Base-by-base conservation (phyloP, 2,888 invertebrate genomes). In the Acholoe squamosa region DNA sequence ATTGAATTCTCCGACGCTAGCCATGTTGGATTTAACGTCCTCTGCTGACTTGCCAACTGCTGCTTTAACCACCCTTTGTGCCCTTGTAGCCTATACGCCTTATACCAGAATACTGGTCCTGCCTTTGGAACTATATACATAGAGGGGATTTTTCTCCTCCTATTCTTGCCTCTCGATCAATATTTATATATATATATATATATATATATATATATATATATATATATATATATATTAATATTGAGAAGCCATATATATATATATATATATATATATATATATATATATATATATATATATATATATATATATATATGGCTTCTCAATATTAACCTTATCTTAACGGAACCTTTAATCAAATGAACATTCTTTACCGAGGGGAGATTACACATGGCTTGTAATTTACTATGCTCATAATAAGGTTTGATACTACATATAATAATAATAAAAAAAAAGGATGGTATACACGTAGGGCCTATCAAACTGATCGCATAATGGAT, bases 341-440 rank as follows among this genome's bases (percentile, higher is more conserved):
- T 61, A 61, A 61, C 61, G 61, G 43, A 61, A 19, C 61, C 61
- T 61, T n/a, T 61, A 61, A 7, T 61, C 61, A 61, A 19, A n/a
- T n/a, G 14, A 61, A 43, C 43, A 10, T 43, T 43, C 43, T n/a
- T 61, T 61, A 61, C 61, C 61, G n/a, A n/a, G 61, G 61, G 61
- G 61, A 61, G 61, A 61, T 61, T 61, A 61, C n/a, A n/a, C n/a
- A n/a, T 61, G 61, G 61, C 61, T 61, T n/a, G 61, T n/a, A 61
- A 61, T 19, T 61, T 61, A 61, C 19, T 61, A 61, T n/a, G 61
- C 61, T 61, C 61, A 61, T 61, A 19, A n/a, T 19, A n/a, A 61
- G 61, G 43, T 43, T 43, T 43, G 43, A 43, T 43, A 43, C 43
- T 43, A 43, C 43, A 3, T 43, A 43, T 43, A 43, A n/a, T n/a